A percentile compares a stretch with the other conserved stretches of the same genome.
Evolutionary conservation across 2,888 invertebrate genomes (phyloP).

Genomic region (Arctia plantaginis): DNA sequence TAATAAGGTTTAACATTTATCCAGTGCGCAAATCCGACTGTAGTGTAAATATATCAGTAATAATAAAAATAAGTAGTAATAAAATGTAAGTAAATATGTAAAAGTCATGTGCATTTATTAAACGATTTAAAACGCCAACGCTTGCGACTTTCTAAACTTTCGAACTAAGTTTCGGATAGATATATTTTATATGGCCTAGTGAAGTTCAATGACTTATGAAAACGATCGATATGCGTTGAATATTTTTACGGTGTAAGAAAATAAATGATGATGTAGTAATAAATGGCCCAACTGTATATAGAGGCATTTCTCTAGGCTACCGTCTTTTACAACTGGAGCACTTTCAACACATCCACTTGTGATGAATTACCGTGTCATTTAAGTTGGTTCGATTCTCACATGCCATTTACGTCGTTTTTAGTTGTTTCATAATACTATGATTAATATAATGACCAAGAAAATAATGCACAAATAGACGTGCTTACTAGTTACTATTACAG

Average conservation of each 20-base stretch:
- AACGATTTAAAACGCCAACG: constrained; percentile 4
- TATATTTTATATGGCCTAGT: constrained; percentile 8
- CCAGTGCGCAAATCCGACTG: too few relatives aligned
- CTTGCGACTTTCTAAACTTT: constrained; percentile 52
- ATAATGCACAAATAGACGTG: too few relatives aligned
- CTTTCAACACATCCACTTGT: too few relatives aligned
- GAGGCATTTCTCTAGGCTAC: background rate
- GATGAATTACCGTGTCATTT: background rate
- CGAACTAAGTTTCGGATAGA: constrained; percentile 32
- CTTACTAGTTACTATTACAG: too few relatives aligned
- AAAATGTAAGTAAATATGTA: background rate
- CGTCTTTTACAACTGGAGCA: background rate
- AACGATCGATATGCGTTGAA: constrained; percentile 5
- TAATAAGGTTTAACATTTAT: too few relatives aligned
- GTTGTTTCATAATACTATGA: too few relatives aligned
- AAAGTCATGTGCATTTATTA: constrained; percentile 8
- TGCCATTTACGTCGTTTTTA: too few relatives aligned
- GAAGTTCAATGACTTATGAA: constrained; percentile 32
- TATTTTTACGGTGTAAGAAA: background rate
- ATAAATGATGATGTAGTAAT: too few relatives aligned
- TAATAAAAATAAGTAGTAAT: too few relatives aligned
- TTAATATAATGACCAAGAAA: too few relatives aligned
- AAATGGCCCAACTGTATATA: background rate
- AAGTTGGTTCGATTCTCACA: background rate
- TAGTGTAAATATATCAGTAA: too few relatives aligned